phyloP scores from a whole-genome alignment of 2,113 vertebrate genomes.

The Neomonachus schauinslandi region DNA sequence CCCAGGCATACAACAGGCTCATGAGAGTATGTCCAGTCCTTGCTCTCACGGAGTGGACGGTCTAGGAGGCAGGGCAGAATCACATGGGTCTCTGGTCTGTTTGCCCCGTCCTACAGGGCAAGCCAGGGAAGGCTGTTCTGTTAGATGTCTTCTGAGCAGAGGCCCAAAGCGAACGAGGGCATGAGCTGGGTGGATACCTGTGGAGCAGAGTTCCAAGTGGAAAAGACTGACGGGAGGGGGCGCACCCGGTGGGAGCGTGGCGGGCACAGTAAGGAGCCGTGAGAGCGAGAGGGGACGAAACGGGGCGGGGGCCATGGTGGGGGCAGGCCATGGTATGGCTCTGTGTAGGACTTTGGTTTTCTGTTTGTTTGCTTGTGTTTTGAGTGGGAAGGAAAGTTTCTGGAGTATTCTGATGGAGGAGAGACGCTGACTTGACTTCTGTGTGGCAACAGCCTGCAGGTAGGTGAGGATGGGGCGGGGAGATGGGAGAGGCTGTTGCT shows the following conservation, averaged over 20 bases:
- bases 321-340: background rate
- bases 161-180: background rate
- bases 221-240: rapidly evolving
- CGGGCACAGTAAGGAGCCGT: background rate
- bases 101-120: rapidly evolving
- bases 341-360: background rate
- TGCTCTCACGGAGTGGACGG: rapidly evolving
- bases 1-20: rapidly evolving
- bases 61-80: background rate
- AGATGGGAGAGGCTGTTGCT: background rate
- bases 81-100: rapidly evolving
- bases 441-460: background rate
- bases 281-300: too few relatives aligned
- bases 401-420: background rate
- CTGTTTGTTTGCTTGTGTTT: too few relatives aligned
- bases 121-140: too few relatives aligned
- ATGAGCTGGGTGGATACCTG: rapidly evolving
- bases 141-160: background rate
- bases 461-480: background rate
- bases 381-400: background rate
- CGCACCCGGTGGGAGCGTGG: background rate
- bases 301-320: rapidly evolving
- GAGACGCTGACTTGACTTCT: background rate
- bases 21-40: background rate
- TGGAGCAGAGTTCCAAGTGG: too few relatives aligned